Base-by-base conservation (phyloP, 2,113 vertebrate genomes). In the Toxotes jaculatrix region DNA sequence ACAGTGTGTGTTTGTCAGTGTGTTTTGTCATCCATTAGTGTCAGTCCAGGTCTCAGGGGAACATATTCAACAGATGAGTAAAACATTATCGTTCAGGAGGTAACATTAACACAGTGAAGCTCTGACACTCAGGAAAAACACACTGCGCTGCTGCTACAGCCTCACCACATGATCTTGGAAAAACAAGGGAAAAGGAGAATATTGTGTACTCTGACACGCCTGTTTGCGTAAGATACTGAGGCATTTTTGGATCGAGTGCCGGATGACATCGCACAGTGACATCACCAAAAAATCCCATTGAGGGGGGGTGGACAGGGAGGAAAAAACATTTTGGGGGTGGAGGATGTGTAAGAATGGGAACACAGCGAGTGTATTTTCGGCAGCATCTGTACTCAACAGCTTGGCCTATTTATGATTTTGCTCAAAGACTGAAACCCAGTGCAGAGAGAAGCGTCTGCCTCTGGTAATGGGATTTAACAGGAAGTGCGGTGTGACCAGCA, bases 341-440 rank as follows among this genome's bases (percentile, higher is more conserved):
- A 69, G 63, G 80, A 74, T 62, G 77, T 76, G 74, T 49, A 67
- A 63, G 65, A 89, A 90, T 10, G 74, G 71, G 77, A 81, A 86
- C 82, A 80, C 59, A 27, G 75, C 21, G 23, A 69, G 87, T 60
- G 83, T 83, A 82, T 86, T 89, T 88, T 77, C 60, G 19, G 86
- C 79, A 47, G 85, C 85, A 92, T 90, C 79, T 89, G 89, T 73
- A 79, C 79, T 79, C 89, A 77, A 86, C 86, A 85, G 91, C 90
- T 87, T 85, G 89, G 83, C 90, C 93, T 89, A 88, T 87, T 92
- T 92, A 9, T 84, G 87, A 70, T 79, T 68, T 69, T 60, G 71
- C 83, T 85, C 66, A 74, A 74, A 87, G 75, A 68, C 77, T 0
- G 59, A 43, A 80, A 42, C 63, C 21, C 57, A 51, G 75, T 23